Evolutionary conservation across 2,888 invertebrate species (phyloP), one percentile per base, ranked within the genome.

Genomic region (Leucozona laternaria): DNA sequence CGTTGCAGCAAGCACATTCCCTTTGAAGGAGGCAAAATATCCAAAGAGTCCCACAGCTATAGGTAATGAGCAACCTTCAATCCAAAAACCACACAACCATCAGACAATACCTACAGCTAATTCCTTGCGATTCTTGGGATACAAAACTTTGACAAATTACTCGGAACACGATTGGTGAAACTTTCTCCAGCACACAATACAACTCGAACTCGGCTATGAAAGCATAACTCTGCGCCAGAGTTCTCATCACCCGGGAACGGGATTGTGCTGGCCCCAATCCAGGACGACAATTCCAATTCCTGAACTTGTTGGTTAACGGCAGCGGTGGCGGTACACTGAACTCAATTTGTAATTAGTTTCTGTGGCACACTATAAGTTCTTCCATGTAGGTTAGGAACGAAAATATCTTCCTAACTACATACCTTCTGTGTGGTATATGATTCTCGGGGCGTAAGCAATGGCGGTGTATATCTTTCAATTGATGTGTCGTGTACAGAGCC

Each of bases 311-410:
- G 37, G 34, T 17, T 10, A 17, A 4, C 10, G 15, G 43, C 11
- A 31, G 34, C 13, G 17, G 25, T 25, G 22, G 22, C 15, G 22
- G 20, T 53, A 79, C 64, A 81, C 81, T 86, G 81, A 85, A 86
- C 86, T 82, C 82, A 81, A 81, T 81, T 86, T 86, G 81, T 86
- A 86, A 86, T 86, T 86, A 86, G 86, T 86, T 86, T 86, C 78
- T 81, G 78, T 75, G 81, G 86, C 73, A 79, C 57, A 53, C 68
- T 68, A 37, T n/a, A 68, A 37, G 31, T 48, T 48, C 31, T 15
- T 4, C 48, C 45, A 48, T 34, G 25, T 75, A 71, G 73, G 75
- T 81, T 75, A 45, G 43, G 11, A 57, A 57, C 17, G 25, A 37
- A 62, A 22, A 43, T 40, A 15, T 17, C 71, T 37, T 45, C 70